Evolutionary conservation across 2,113 vertebrate genomes (phyloP).

Genomic region (Equus quagga): DNA sequence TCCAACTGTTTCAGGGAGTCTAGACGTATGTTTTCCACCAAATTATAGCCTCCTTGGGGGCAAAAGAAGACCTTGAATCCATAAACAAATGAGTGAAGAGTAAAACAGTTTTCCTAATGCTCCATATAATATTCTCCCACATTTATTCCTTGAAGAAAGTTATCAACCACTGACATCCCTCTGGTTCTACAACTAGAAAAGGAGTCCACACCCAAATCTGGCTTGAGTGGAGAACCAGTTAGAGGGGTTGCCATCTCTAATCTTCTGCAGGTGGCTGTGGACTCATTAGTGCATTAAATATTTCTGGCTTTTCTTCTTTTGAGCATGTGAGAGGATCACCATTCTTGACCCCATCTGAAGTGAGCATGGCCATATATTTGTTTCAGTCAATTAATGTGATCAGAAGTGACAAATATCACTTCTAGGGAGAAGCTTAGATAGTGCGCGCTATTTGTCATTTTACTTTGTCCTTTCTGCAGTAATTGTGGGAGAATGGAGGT

Average conservation of each 20-base stretch:
- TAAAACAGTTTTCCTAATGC: background rate
- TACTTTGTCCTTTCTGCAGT: background rate
- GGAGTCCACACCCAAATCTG: background rate
- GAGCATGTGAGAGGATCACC: background rate
- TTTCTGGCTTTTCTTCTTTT: conserved; percentile 40
- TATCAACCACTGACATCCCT: conserved; percentile 18
- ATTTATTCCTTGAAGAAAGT: background rate
- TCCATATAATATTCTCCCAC: conserved; percentile 17
- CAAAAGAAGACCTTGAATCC: conserved; percentile 7
- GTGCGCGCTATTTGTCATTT: background rate
- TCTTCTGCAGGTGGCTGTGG: background rate
- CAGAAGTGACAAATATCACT: background rate
- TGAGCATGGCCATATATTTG: background rate
- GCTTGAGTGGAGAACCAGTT: background rate
- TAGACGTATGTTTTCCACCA: background rate
- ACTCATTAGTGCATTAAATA: background rate
- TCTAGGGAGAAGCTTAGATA: background rate
- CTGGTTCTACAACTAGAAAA: conserved; percentile 11
- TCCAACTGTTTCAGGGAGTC: background rate
- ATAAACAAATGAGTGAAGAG: background rate
- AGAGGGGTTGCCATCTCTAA: background rate
- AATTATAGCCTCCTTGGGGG: background rate
- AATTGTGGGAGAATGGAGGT: background rate
- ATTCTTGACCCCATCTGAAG: background rate
- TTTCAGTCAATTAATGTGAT: background rate